phyloP scores from a whole-genome alignment of 2,797 vertebrate species.

The Fratercula arctica region DNA sequence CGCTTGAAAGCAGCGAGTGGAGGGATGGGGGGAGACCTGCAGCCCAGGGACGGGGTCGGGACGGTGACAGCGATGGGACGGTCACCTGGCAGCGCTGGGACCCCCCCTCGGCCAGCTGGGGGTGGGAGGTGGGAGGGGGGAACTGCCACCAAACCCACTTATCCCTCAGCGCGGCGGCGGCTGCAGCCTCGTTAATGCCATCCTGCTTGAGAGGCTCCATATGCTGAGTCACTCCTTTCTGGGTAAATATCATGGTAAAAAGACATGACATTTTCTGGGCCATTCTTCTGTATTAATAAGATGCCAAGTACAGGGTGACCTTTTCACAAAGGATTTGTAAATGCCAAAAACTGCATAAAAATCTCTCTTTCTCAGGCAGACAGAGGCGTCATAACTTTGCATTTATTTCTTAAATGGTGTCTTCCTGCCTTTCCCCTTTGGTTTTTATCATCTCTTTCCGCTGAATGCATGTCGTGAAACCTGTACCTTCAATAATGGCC shows the following conservation, averaged over 20 bases:
- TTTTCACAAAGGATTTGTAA: constrained; percentile 88
- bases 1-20: neutral
- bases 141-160: neutral
- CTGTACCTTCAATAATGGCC: neutral
- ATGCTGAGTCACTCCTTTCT: constrained; percentile 65
- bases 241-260: constrained; percentile 77
- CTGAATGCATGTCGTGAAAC: neutral
- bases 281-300: constrained; percentile 81
- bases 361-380: constrained; percentile 69
- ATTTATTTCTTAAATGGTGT: constrained; percentile 43
- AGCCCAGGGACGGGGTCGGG: neutral
- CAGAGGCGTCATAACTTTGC: constrained; percentile 60
- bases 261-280: constrained; percentile 84
- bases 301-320: constrained; percentile 82
- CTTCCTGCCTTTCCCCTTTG: neutral
- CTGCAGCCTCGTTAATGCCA: neutral
- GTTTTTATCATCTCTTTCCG: constrained; percentile 13
- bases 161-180: neutral
- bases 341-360: constrained; percentile 83
- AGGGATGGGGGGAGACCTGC: neutral
- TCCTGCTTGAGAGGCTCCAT: neutral
- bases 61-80: accelerated
- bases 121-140: neutral
- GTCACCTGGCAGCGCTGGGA: accelerated
- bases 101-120: accelerated